Evolutionary conservation across 1,140 invertebrate genomes (phyloP), one percentile per base, ranked within the genome.

Genomic region (Drosophila kepulauana): DNA sequence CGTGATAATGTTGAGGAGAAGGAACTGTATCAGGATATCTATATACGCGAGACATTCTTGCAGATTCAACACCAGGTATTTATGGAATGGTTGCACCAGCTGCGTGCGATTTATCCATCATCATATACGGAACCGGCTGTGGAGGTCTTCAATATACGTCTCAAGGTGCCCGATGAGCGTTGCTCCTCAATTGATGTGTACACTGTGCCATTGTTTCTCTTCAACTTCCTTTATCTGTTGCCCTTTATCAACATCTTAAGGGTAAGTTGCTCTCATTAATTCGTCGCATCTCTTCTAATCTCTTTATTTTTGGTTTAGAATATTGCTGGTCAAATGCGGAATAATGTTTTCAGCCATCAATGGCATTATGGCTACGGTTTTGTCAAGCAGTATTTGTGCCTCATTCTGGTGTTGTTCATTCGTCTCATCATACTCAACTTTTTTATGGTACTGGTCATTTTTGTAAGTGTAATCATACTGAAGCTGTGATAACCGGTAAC

Each of bases 321-420:
- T 16, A 79, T 82, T 15, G 71, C 84, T 1, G 61, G 52, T 5
- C 91, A 91, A 38, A 48, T 75, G 2, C 61, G 79, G 41, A 84
- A 92, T 41, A 79, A 82, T 35, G 80, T 87, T 5, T 67, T 79
- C 72, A 80, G 70, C 3, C 91, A 92, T 77, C 84, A 92, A 49
- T 91, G 86, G 91, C 75, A 86, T 15, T 91, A 92, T 41, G 91
- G 91, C 0, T 86, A 70, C 51, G 43, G 52, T 1, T 86, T 84
- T 46, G 33, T 16, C 1, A 41, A 7, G 0, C 88, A 92, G 54
- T 89, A 82, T 74, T 5, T 35, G 1, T 61, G 69, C 5, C 61
- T 81, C 45, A 78, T 82, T 57, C 3, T 78, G 5, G 75, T 86
- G 2, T 13, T 91, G 5, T 68, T 79, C 1, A 5, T 91, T 5